A percentile compares a stretch with the other conserved stretches of the same genome.
phyloP scores from a whole-genome alignment of 2,888 invertebrate genomes.

The Cabera pusaria region DNA sequence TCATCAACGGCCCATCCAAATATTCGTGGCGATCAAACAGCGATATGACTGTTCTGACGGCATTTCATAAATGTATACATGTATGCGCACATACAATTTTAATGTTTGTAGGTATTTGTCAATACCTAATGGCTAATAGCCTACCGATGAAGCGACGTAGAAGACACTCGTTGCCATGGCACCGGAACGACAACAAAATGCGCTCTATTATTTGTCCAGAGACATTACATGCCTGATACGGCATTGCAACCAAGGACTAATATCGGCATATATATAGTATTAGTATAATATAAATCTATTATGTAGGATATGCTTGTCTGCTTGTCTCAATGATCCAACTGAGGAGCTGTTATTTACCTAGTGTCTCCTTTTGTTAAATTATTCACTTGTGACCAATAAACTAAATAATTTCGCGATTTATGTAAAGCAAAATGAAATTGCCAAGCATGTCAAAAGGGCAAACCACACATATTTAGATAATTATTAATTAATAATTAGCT shows the following conservation, averaged over 20 bases:
- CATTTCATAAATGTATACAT: slow-evolving; percentile 46
- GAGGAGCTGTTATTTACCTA: too few species aligned
- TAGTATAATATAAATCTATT: too few species aligned
- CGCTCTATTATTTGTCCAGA: slow-evolving; percentile 33
- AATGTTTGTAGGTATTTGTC: slow-evolving; percentile 63
- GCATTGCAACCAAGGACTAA: slow-evolving; percentile 18
- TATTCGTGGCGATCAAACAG: slow-evolving; percentile 55
- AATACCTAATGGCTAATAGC: slow-evolving; percentile 74
- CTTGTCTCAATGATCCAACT: too few species aligned
- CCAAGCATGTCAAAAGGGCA: too few species aligned
- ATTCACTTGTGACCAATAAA: too few species aligned
- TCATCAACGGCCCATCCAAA: slow-evolving; percentile 52
- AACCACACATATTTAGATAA: too few species aligned
- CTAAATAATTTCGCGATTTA: too few species aligned
- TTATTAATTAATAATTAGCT: too few species aligned
- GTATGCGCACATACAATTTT: slow-evolving; percentile 38
- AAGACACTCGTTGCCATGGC: slow-evolving; percentile 72
- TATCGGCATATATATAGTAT: too few species aligned
- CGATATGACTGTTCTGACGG: slow-evolving; percentile 56
- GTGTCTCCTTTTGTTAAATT: too few species aligned
- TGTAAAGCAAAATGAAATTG: too few species aligned
- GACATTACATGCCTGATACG: slow-evolving; percentile 15
- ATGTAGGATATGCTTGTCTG: too few species aligned
- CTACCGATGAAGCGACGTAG: slow-evolving; percentile 59
- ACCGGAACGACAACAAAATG: slow-evolving; percentile 67